These are phyloP conservation scores for Lissonota sp. DNA, from an alignment of 2,888 invertebrate genomes.

Conservation along the genomic window DNA sequence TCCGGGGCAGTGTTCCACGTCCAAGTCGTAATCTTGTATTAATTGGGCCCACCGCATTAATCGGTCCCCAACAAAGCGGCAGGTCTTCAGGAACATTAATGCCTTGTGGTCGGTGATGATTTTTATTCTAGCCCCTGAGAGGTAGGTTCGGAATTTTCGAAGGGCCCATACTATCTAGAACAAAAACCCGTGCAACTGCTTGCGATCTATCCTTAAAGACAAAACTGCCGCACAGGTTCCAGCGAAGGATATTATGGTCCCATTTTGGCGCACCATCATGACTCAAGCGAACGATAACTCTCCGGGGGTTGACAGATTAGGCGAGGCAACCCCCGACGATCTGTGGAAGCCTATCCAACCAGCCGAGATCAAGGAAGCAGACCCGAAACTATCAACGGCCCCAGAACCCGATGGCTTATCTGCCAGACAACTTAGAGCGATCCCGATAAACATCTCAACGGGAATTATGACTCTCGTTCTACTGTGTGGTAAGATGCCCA, in stretches of 20 bases:
- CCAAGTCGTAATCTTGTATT: too few relatives aligned
- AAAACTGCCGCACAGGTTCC: conserved; percentile 1
- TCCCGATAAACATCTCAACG: conserved; percentile 42
- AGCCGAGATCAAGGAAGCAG: conserved; percentile 35
- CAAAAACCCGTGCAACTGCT: conserved; percentile 58
- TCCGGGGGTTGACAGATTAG: not conserved
- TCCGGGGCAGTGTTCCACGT: too few relatives aligned
- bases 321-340: not conserved
- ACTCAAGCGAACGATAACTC: not conserved
- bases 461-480: conserved; percentile 65
- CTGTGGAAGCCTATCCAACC: conserved; percentile 51
- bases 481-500: conserved; percentile 54
- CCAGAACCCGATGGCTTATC: conserved; percentile 67
- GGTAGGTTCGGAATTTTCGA: too few relatives aligned
- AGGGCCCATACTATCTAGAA: conserved; percentile 48
- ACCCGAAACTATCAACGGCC: conserved; percentile 25
- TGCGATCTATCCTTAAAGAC: conserved; percentile 49
- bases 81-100: too few relatives aligned
- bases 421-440: conserved; percentile 30
- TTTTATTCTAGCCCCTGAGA: too few relatives aligned
- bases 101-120: too few relatives aligned
- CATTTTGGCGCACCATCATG: conserved; percentile 55
- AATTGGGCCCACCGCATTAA: too few relatives aligned
- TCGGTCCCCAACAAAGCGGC: too few relatives aligned
- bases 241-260: conserved; percentile 44